A percentile compares a stretch with the other conserved stretches of the same genome.
These are phyloP conservation scores for Microtus oregoni DNA, from an alignment of 2,113 vertebrate genomes.

Conservation along the genomic window DNA sequence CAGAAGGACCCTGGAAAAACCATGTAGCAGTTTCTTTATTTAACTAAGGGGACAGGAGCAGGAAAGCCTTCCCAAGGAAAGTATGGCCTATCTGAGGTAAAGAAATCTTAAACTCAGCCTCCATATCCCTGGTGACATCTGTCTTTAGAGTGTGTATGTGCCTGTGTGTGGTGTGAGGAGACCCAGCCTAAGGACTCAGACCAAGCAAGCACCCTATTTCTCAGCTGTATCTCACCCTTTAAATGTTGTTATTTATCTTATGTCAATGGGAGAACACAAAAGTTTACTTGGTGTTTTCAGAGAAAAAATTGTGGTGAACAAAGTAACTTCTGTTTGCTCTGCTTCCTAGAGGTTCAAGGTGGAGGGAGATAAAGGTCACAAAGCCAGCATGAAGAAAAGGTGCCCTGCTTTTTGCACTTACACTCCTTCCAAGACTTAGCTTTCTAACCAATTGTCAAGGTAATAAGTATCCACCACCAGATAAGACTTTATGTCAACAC, in stretches of 20 bases:
- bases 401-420: conserved; percentile 43
- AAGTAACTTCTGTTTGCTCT: neutral
- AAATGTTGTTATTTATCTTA: neutral
- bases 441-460: conserved; percentile 33
- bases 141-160: neutral
- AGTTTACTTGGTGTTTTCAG: conserved; percentile 4
- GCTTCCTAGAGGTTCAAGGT: conserved; percentile 5
- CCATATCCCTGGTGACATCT: neutral
- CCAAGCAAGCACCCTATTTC: neutral
- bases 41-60: neutral
- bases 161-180: no score
- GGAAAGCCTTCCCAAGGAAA: conserved; percentile 27
- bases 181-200: neutral
- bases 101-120: conserved; percentile 64
- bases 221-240: neutral
- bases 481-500: neutral
- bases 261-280: neutral
- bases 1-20: conserved; percentile 23
- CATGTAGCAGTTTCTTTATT: conserved; percentile 18
- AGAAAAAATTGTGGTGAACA: neutral
- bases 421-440: conserved; percentile 19
- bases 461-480: neutral
- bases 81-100: conserved; percentile 12
- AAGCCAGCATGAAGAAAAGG: neutral
- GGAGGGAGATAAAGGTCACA: neutral